Base-by-base conservation (phyloP, 2,888 invertebrate genomes). In the Sympetrum striolatum region DNA sequence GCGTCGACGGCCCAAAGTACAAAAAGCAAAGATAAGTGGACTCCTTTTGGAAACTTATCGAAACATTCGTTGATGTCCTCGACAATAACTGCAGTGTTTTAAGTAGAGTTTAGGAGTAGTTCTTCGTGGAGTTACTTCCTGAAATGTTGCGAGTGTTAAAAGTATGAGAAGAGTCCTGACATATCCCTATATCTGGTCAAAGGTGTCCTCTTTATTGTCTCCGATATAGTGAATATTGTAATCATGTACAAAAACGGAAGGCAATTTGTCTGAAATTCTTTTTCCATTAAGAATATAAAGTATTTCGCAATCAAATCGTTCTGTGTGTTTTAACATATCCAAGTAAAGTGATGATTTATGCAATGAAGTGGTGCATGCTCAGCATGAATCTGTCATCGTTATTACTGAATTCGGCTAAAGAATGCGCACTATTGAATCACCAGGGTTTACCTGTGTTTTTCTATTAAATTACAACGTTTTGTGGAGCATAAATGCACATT, bases 121-220 rank as follows among this genome's bases (percentile, higher is more conserved):
- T 86, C 60, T 58, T 86, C 37, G 60, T n/a, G 35, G 58, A 82
- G 37, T 60, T 15, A 86, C 39, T 31, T 25, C 35, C 35, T 86
- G 60, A 37, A 86, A 31, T 60, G 25, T 60, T 60, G 22, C 35
- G 82, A 58, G 82, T 82, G 53, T 58, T 35, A 53, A 58, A 58
- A 35, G 82, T n/a, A 31, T 53, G 58, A 58, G 82, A 60, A 82
- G 64, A 86, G 35, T 86, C 60, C 53, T 86, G 53, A 86, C 86
- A 86, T 86, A 86, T 86, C 86, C 86, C 86, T 58, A 22, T 86
- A 86, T 86, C 86, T 86, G 86, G 60, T 86, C 86, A 86, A 60
- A 60, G 86, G 60, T 86, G 86, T 86, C 86, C 86, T 86, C 22
- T 37, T 86, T n/a, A 58, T 64, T 86, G 86, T 86, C 58, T 60